Percentiles rank a stretch among this genome's conserved stretches.
phyloP scores from a whole-genome alignment of 2,113 vertebrate genomes.

The Scomber scombrus region DNA sequence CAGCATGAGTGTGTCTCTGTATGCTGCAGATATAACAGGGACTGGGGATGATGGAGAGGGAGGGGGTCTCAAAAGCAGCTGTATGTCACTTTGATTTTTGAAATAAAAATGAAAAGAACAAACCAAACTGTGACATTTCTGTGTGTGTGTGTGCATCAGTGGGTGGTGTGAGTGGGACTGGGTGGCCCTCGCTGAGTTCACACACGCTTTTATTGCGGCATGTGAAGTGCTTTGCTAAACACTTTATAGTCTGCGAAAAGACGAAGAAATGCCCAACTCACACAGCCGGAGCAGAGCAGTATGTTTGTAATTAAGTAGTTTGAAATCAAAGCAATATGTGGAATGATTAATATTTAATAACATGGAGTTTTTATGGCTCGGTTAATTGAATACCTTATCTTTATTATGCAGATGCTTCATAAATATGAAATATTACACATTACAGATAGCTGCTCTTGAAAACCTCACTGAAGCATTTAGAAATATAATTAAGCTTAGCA shows the following conservation, averaged over 20 bases:
- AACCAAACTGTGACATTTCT: not conserved
- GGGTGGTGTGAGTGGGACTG: not conserved
- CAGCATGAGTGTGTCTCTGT: too few species aligned
- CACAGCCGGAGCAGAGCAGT: slow-evolving; percentile 45
- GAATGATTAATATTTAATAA: slow-evolving; percentile 86
- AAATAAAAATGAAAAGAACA: slow-evolving; percentile 16
- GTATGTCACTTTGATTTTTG: slow-evolving; percentile 12
- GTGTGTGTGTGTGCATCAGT: slow-evolving; percentile 1
- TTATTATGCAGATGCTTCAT: slow-evolving; percentile 87
- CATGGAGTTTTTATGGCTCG: slow-evolving; percentile 76
- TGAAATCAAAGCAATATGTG: slow-evolving; percentile 84
- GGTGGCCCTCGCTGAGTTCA: slow-evolving; percentile 20
- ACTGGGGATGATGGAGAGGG: too few species aligned
- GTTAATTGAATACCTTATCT: slow-evolving; percentile 89
- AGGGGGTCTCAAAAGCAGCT: not conserved
- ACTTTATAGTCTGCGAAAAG: slow-evolving; percentile 62
- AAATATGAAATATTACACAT: slow-evolving; percentile 88
- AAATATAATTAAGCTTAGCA: slow-evolving; percentile 85
- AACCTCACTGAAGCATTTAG: slow-evolving; percentile 84
- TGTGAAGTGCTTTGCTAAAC: slow-evolving; percentile 64
- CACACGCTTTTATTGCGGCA: slow-evolving; percentile 31
- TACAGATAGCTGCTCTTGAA: slow-evolving; percentile 84
- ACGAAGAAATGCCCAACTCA: slow-evolving; percentile 50
- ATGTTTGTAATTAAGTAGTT: slow-evolving; percentile 85
- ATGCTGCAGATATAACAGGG: too few species aligned